Base-by-base conservation (phyloP, 1,140 invertebrate genomes). In the Gerris buenoi region DNA sequence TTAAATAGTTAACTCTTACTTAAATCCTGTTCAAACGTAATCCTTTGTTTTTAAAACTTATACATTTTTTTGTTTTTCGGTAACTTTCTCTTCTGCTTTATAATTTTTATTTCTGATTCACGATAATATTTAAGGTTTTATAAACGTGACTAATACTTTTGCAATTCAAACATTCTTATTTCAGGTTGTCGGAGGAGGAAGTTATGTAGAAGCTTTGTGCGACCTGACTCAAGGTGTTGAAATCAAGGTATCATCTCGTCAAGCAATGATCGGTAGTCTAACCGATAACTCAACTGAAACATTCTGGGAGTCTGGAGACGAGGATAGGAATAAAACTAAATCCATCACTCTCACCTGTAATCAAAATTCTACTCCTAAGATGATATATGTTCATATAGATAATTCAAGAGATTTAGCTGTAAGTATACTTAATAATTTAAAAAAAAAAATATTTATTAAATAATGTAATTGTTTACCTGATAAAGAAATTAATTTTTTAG, bases 301-400 rank as follows among this genome's bases (percentile, higher is more conserved):
- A 0, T 99, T 98, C 77, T 99, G 96, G 96, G 96, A 99, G 79
- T 97, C 93, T 68, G 95, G 95, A 1, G 95, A 98, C 72, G 95
- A 98, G 75, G 95, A 97, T 77, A 79, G 88, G 65, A 95, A 94
- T 75, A 93, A 93, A 77, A 87, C 89, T 1, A 96, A 97, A 75
- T 81, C 79, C 1, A 82, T 91, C n/a, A 84, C 81, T 18, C 78
- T 88, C 15, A 77, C 79, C 14, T 85, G 81, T 66, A 76, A 78
- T 0, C 75, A 82, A 33, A 82, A 82, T 60, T 80, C 83, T 58
- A 80, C 81, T 69, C 86, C 87, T 1, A 81, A 81, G 60, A 81
- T 89, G 65, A 75, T 94, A 1, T 90, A 90, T 71, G 83, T 97
- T 27, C 93, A 97, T 72, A 86, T 98, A 65, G 94, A 98, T 75